Evolutionary conservation across 2,113 vertebrate species (phyloP), one percentile per base, ranked within the genome.

Genomic region (Lagopus leucura): DNA sequence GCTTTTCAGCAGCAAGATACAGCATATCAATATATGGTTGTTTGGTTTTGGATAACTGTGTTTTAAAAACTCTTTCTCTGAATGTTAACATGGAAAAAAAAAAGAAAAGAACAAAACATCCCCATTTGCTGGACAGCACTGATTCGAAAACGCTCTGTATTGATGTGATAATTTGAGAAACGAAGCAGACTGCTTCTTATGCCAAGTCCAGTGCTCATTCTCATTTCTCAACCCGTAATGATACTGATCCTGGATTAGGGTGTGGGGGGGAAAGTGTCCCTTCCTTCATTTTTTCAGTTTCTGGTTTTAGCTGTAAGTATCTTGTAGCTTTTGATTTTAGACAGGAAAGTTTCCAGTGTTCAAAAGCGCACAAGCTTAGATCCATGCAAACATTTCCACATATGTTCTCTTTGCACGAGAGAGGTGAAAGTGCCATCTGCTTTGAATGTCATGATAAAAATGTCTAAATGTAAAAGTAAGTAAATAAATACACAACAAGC

Each of bases 121-220:
- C 85, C 21, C 22, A 65, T 69, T 93, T 78, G 13, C 66, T 90
- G 16, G 22, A 75, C 52, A 75, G 32, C 7, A 57, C 3, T 67
- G 66, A 48, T 76, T 43, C 25, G 76, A 61, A 89, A 77, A 76
- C 84, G 14, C 63, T 36, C 50, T 71, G 42, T 73, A 27, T 50
- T 86, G 83, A 79, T 82, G 71, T 76, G 83, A 69, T 91, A 89
- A 92, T 92, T 84, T 88, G 81, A 89, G 87, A 94, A 77, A 36
- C 9, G 50, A 67, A 82, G 24, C 64, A 76, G 82, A 55, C 34
- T 71, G 21, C 65, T 81, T 73, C 52, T 54, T 11, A 24, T 78
- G 69, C 71, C 50, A 72, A 76, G 13, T 87, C 38, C 80, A 88
- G 43, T 86, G 61, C 52, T 89, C 58, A 20, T 90, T n/a, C 43